phyloP scores from a whole-genome alignment of 2,888 invertebrate genomes.

The Epinotia demarniana region DNA sequence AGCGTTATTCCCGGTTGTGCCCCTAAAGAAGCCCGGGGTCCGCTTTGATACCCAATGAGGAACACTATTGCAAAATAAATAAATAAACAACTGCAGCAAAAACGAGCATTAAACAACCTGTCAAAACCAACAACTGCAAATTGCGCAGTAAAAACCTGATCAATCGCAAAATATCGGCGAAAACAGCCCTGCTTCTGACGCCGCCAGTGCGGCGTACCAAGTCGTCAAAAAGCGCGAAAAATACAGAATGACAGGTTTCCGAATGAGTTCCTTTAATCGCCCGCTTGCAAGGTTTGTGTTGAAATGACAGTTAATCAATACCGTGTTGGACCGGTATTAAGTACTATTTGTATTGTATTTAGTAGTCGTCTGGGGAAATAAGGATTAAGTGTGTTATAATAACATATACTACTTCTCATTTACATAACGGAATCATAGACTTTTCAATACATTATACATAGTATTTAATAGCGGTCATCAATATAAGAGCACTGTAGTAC shows the following conservation, averaged over 20 bases:
- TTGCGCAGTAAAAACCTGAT: slow-evolving; percentile 2
- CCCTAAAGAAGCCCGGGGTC: too few species aligned
- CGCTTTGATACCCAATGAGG: too few species aligned
- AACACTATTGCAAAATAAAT: too few species aligned
- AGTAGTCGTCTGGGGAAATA: too few species aligned
- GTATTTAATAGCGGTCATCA: too few species aligned
- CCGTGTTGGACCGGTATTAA: background rate
- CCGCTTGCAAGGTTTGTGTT: background rate
- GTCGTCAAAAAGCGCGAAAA: background rate
- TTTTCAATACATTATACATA: too few species aligned
- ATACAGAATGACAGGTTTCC: slow-evolving; percentile 1
- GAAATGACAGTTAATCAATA: background rate
- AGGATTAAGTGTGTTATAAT: too few species aligned
- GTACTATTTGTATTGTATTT: too few species aligned
- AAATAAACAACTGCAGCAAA: background rate
- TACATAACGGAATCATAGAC: too few species aligned
- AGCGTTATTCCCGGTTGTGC: too few species aligned
- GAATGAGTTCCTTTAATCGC: slow-evolving; percentile 6
- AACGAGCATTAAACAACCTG: background rate
- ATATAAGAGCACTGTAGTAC: too few species aligned
- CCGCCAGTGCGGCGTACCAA: background rate
- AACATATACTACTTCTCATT: too few species aligned
- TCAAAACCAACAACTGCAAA: background rate
- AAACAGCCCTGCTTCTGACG: slow-evolving; percentile 3
- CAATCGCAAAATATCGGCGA: slow-evolving; percentile 9